These are phyloP conservation scores for Salvelinus namaycush DNA, from an alignment of 2,113 vertebrate genomes.

Conservation along the genomic window DNA sequence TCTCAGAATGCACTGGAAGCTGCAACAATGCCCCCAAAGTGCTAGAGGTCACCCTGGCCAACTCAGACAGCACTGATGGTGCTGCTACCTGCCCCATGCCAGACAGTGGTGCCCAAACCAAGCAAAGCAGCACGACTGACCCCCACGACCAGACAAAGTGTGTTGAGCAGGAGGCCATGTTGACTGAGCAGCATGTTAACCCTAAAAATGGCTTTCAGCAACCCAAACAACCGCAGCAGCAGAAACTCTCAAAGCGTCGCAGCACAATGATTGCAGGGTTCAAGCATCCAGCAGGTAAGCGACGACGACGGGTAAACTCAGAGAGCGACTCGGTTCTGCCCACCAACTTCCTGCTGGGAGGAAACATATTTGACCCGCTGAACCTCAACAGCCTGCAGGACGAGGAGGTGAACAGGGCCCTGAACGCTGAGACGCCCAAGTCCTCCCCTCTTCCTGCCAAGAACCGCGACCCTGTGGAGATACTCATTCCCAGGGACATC, in stretches of 20 bases:
- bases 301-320: conserved; percentile 83
- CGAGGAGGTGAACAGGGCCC: conserved; percentile 87
- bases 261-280: conserved; percentile 80
- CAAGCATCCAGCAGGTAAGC: conserved; percentile 84
- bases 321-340: conserved; percentile 89
- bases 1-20: conserved; percentile 53
- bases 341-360: conserved; percentile 88
- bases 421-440: conserved; percentile 93
- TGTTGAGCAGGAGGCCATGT: conserved; percentile 35
- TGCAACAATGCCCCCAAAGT: conserved; percentile 39
- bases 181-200: conserved; percentile 57
- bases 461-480: conserved; percentile 89
- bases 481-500: conserved; percentile 91
- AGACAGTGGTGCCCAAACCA: conserved; percentile 47
- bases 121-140: conserved; percentile 49
- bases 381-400: conserved; percentile 93
- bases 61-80: conserved; percentile 35
- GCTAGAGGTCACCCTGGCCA: conserved; percentile 44
- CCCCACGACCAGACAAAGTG: conserved; percentile 28
- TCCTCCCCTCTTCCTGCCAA: conserved; percentile 88
- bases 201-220: conserved; percentile 79
- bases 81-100: conserved; percentile 46
- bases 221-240: conserved; percentile 61
- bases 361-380: conserved; percentile 91
- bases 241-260: conserved; percentile 78